These are phyloP conservation scores for Malurus melanocephalus DNA, from an alignment of 2,113 vertebrate genomes.

Conservation along the genomic window DNA sequence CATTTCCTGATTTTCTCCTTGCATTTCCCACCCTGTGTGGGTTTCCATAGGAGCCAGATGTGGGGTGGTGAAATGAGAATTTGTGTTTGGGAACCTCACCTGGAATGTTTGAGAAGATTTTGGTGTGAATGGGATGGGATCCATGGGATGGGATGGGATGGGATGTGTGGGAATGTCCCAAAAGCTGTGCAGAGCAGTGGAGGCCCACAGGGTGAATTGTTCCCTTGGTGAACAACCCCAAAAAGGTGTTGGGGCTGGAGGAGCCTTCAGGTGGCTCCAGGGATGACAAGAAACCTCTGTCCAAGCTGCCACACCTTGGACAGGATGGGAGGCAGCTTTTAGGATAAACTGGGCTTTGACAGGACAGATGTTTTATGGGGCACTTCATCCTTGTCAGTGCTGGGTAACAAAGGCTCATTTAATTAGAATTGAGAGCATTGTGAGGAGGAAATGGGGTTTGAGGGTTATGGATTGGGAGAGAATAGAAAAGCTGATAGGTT, in stretches of 20 bases:
- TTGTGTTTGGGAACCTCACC: not conserved
- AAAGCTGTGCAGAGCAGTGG: not conserved
- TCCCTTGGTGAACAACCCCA: not conserved
- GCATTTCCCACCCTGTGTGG: not conserved
- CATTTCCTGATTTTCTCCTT: not conserved
- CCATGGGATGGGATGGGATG: not conserved
- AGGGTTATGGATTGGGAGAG: conserved; percentile 17
- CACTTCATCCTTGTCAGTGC: not conserved
- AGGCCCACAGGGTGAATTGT: not conserved
- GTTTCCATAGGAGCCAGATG: not conserved
- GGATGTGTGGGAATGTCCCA: not conserved
- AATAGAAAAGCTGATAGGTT: not conserved
- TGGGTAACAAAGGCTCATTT: conserved; percentile 37
- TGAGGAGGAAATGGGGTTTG: not conserved
- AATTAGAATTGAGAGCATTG: conserved; percentile 22
- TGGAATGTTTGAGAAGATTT: not conserved
- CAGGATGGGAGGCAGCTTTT: not conserved
- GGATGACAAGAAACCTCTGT: not conserved
- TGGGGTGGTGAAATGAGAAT: not conserved
- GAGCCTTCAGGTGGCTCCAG: not conserved
- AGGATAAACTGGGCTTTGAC: not conserved
- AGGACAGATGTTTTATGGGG: not conserved
- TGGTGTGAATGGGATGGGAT: not conserved
- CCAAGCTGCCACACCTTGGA: accelerated
- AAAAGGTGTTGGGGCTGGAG: not conserved